A percentile compares a stretch with the other conserved stretches of the same genome.
Conservation (phyloP, 2,888 invertebrate genomes). For the Deladenus siricidicola region DNA sequence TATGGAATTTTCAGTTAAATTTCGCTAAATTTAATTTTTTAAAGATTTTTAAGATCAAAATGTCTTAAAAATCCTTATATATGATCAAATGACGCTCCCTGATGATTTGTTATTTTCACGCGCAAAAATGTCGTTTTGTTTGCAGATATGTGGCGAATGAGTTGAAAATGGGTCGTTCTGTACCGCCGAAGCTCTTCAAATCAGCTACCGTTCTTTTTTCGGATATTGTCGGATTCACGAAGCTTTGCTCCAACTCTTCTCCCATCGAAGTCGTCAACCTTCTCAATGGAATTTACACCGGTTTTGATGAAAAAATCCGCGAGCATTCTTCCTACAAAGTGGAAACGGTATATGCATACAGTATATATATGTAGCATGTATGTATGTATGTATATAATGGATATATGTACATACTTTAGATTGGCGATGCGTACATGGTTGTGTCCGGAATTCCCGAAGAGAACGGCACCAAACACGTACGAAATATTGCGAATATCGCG, state of each 20-base stretch:
- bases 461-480: slow-evolving; percentile 43
- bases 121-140: not conserved
- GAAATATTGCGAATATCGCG: slow-evolving; percentile 43
- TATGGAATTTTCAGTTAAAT: too few species aligned
- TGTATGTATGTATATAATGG: not conserved
- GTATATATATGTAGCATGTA: not conserved
- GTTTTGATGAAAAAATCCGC: slow-evolving; percentile 45
- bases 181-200: slow-evolving; percentile 41
- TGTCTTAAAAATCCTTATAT: too few species aligned
- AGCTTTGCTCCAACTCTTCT: slow-evolving; percentile 43
- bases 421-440: slow-evolving; percentile 56
- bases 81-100: too few species aligned
- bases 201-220: slow-evolving; percentile 46
- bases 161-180: slow-evolving; percentile 46
- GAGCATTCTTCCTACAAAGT: slow-evolving; percentile 38
- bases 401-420: slow-evolving; percentile 58
- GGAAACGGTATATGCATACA: slow-evolving; percentile 38
- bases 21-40: not conserved
- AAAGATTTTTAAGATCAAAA: too few species aligned
- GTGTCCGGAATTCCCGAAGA: slow-evolving; percentile 45
- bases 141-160: slow-evolving; percentile 45
- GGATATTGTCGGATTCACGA: slow-evolving; percentile 46
- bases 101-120: not conserved
- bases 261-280: slow-evolving; percentile 45
- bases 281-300: slow-evolving; percentile 43